Percentiles rank a stretch among this genome's conserved stretches.
phyloP scores from a whole-genome alignment of 2,113 vertebrate genomes.

The Forbesichthys agassizii region DNA sequence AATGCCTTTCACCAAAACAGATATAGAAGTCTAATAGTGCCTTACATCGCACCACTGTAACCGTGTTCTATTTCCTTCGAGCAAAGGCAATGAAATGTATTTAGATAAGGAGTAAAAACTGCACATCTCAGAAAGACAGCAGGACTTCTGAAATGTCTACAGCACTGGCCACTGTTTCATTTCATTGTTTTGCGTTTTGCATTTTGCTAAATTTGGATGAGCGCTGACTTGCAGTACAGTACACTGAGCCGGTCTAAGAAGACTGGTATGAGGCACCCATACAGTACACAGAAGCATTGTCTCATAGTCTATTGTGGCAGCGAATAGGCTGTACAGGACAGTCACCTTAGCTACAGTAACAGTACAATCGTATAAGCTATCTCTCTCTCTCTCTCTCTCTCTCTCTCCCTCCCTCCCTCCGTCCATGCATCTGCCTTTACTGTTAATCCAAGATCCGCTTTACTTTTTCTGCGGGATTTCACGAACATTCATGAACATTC shows the following conservation, averaged over 20 bases:
- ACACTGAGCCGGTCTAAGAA: conserved; percentile 38
- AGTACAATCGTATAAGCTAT: conserved; percentile 29
- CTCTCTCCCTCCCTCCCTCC: not conserved
- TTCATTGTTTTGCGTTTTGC: conserved; percentile 50
- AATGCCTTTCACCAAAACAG: conserved; percentile 53
- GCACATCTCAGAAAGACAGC: conserved; percentile 43
- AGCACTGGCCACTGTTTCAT: conserved; percentile 59
- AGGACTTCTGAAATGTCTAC: conserved; percentile 35
- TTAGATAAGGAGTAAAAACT: conserved; percentile 27
- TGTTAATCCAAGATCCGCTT: conserved; percentile 80
- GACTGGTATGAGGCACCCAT: conserved; percentile 65
- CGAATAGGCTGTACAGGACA: conserved; percentile 62
- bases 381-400: conserved; percentile 4
- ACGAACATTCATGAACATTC: conserved; percentile 82
- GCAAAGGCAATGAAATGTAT: conserved; percentile 45
- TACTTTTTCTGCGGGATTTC: conserved; percentile 77
- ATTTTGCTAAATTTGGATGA: conserved; percentile 51
- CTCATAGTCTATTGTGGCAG: conserved; percentile 65
- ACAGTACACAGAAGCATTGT: conserved; percentile 64
- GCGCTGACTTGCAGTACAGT: conserved; percentile 20
- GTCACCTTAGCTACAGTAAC: conserved; percentile 42
- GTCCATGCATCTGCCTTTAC: conserved; percentile 56
- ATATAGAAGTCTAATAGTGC: conserved; percentile 30
- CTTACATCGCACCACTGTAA: conserved; percentile 45
- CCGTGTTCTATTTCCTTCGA: conserved; percentile 46